Base-by-base conservation (phyloP, 1,140 invertebrate species). In the Drosophila ogumai region DNA sequence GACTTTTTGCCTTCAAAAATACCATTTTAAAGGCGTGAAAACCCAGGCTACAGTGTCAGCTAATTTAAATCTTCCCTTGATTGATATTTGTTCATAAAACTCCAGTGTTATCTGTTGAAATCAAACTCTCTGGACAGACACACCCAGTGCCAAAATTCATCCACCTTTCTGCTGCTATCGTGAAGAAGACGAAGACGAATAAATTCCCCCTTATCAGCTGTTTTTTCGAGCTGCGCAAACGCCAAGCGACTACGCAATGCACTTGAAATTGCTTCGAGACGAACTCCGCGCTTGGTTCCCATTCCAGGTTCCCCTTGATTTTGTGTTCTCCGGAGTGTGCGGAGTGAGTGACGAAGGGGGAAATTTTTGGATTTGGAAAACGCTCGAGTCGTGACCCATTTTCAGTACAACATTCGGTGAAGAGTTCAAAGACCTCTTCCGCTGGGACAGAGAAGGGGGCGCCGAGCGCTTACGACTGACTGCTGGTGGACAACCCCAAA, bases 181-280 rank as follows among this genome's bases (percentile, higher is more conserved):
- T 31, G n/a, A 17, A 36, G 32, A 54, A 54, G 50, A 52, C 31
- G 15, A 15, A 43, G 17, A 49, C 32, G 22, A 13, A 44, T 12
- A 55, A 63, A 65, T 66, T 55, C 61, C 61, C 61, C 63, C 12
- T 56, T 10, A 81, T 58, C 75, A 77, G 67, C 75, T 82, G 82
- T 80, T 85, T 28, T 25, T 25, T 67, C 3, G 34, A 49, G 71
- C 57, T 86, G 84, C 84, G 84, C 84, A 87, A 80, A 87, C 84
- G 79, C 84, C 56, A 69, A 56, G 67, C 79, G 84, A 87, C 84
- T 82, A 82, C 82, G 79, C 84, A 87, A 82, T 71, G 74, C 71
- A 80, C 79, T 88, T 82, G 65, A 79, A 80, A 82, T 88, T 84
- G 84, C 67, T 80, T 88, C 50, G 44, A 28, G 44, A 25, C 38